Base-by-base conservation (phyloP, 2,888 invertebrate genomes). In the Teinopalpus imperialis region DNA sequence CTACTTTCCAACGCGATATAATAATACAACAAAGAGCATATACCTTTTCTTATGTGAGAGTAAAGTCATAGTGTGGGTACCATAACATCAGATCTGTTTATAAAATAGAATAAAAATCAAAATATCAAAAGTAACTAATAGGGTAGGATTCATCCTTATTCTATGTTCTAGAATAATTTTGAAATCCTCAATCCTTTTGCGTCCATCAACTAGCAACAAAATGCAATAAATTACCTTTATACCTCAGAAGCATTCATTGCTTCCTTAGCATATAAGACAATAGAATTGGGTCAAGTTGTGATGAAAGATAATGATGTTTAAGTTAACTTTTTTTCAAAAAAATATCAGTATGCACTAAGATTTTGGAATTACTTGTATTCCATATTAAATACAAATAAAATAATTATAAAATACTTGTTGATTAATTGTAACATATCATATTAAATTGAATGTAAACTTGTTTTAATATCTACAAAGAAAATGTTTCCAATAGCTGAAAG, bases 31-130 rank as follows among this genome's bases (percentile, higher is more conserved):
- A 65, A 69, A 77, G 79, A 80, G 79, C 74, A 69, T 79, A 71
- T 66, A 64, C 71, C 74, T 70, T 67, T 56, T 62, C 63, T 66
- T 66, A 47, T 31, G 30, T 51, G 36, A 34, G 47, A 44, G 53
- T 50, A 43, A 43, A 50, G 27, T 52, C 49, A 39, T 48, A 77
- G 78, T 75, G 59, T 49, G 69, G 68, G 66, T 74, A 74, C 70
- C 69, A 64, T 72, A 74, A 74, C 79, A 83, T 73, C 83, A 83
- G 87, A 86, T 85, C 86, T 85, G 82, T 78, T 63, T 69, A 65
- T 51, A 43, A 66, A 64, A 61, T 77, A 74, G 68, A 73, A 63
- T 71, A 67, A 58, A 65, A 57, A 69, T 63, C 67, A 70, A 67
- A 72, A 66, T 43, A 29, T 45, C 27, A 43, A 20, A 63, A 61